Percentiles rank a stretch among this genome's conserved stretches.
phyloP scores from a whole-genome alignment of 2,113 vertebrate genomes.

The Nibea coibor region DNA sequence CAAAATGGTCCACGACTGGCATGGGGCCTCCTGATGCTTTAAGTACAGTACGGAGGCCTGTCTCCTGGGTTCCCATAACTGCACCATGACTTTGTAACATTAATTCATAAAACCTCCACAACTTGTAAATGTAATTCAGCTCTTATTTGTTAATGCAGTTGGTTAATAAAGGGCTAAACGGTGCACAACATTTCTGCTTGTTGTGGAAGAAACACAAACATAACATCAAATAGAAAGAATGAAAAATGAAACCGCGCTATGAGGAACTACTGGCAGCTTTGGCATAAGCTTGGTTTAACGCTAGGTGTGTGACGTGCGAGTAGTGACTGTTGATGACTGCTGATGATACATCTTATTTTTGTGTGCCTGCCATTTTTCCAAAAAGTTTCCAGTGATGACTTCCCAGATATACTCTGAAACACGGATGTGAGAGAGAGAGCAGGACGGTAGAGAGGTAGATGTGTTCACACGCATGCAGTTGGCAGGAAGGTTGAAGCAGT shows the following conservation, averaged over 20 bases:
- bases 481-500: neutral
- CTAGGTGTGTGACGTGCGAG: no score
- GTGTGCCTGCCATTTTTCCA: no score
- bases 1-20: constrained; percentile 66
- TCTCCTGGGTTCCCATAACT: constrained; percentile 26
- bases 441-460: neutral
- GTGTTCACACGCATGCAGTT: neutral
- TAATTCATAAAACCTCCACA: constrained; percentile 4
- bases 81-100: constrained; percentile 5
- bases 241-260: neutral
- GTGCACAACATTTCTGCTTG: neutral
- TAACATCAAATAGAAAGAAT: neutral
- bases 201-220: neutral
- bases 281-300: no score
- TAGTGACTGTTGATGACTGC: no score
- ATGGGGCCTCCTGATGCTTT: constrained; percentile 50
- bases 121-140: constrained; percentile 1
- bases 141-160: neutral
- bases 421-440: neutral
- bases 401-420: neutral
- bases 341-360: no score
- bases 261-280: no score
- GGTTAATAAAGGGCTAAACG: neutral
- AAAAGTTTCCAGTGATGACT: no score
- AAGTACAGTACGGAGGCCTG: constrained; percentile 51